Evolutionary conservation across 2,797 vertebrate genomes (phyloP).

Genomic region (Taenioides sp.): DNA sequence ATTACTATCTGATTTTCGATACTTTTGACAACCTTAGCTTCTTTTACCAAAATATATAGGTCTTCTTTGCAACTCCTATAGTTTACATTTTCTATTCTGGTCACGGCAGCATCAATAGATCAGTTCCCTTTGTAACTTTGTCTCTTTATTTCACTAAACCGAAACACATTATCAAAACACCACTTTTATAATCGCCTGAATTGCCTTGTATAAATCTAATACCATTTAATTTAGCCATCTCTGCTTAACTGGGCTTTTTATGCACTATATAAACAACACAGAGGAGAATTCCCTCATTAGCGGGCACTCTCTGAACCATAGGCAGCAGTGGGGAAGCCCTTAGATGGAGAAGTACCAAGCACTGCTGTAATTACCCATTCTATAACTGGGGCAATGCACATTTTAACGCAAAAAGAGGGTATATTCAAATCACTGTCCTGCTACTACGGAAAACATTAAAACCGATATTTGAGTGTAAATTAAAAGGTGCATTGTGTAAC

Average conservation of each 20-base stretch:
- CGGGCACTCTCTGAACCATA: constrained; percentile 19
- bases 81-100: no score
- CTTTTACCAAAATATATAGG: no score
- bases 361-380: constrained; percentile 37
- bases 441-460: neutral
- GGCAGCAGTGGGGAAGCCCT: constrained; percentile 38
- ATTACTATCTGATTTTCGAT: no score
- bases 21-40: no score
- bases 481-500: no score
- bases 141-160: neutral
- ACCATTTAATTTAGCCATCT: neutral
- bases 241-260: constrained; percentile 1
- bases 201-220: neutral
- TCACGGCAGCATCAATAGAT: neutral
- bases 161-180: neutral
- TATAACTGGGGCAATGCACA: constrained; percentile 46
- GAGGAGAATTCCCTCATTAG: constrained; percentile 52
- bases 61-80: no score
- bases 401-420: constrained; percentile 36
- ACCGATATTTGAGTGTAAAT: neutral
- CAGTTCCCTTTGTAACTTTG: neutral
- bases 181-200: neutral
- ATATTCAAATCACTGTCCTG: neutral
- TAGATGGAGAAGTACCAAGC: constrained; percentile 22
- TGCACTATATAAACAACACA: constrained; percentile 25